Conservation (phyloP, 2,888 invertebrate genomes). For the Conomelus anceps region DNA sequence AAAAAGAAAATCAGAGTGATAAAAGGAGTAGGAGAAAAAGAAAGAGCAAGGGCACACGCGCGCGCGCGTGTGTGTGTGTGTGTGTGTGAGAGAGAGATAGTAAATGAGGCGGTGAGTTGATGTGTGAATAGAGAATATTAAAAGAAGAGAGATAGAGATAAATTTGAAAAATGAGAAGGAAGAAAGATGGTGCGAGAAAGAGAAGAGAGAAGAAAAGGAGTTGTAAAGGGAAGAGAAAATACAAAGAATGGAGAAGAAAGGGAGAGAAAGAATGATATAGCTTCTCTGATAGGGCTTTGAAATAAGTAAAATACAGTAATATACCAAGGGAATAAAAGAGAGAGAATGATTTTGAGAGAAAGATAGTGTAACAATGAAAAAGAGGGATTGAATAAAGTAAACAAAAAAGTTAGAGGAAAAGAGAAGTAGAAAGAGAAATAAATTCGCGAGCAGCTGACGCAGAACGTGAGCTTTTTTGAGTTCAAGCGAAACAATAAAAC, state of each 20-base stretch:
- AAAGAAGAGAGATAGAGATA: background rate
- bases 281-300: too few species aligned
- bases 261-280: too few species aligned
- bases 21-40: background rate
- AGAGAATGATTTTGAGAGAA: too few species aligned
- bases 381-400: too few species aligned
- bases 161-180: background rate
- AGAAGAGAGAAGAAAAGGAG: background rate
- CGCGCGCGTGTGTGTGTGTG: too few species aligned
- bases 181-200: background rate
- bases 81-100: background rate
- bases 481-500: background rate
- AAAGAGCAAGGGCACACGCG: too few species aligned
- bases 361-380: too few species aligned
- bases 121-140: background rate
- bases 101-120: background rate
- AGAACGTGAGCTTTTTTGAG: background rate
- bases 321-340: background rate
- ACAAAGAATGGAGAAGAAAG: too few species aligned
- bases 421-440: background rate
- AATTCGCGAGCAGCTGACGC: background rate
- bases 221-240: background rate
- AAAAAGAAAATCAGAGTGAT: background rate
- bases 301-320: background rate
- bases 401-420: too few species aligned